Conservation (phyloP, 2,113 vertebrate genomes). For the Hiodon tergisus region DNA sequence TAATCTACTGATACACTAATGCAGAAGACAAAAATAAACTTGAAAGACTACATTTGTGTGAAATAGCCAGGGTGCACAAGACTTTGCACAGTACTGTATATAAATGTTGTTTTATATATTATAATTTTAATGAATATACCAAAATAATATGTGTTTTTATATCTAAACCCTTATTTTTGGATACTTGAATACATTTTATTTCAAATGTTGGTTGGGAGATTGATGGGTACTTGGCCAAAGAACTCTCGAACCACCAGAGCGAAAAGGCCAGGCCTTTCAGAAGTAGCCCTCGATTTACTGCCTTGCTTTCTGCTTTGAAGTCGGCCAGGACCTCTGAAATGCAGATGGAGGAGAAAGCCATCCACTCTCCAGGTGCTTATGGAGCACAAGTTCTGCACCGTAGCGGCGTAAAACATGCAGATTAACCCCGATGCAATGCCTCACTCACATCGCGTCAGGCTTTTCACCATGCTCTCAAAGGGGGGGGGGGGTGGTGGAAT, state of each 20-base stretch:
- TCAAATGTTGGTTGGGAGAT: too few relatives aligned
- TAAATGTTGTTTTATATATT: too few relatives aligned
- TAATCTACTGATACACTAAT: too few relatives aligned
- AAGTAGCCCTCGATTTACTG: conserved; percentile 44
- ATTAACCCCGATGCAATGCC: conserved; percentile 16
- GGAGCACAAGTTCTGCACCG: conserved; percentile 28
- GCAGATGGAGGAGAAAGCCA: conserved; percentile 38
- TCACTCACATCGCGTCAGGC: conserved; percentile 8
- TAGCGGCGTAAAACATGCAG: conserved; percentile 27
- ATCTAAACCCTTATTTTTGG: too few relatives aligned
- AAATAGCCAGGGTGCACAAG: too few relatives aligned
- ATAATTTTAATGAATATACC: too few relatives aligned
- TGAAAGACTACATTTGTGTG: too few relatives aligned
- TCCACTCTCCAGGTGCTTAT: conserved; percentile 17
- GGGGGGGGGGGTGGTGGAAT: neutral
- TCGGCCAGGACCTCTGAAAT: conserved; percentile 40
- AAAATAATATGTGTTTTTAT: too few relatives aligned
- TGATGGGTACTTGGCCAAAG: too few relatives aligned
- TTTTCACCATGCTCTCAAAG: conserved; percentile 9
- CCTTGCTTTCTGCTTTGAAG: conserved; percentile 41
- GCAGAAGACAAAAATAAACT: too few relatives aligned
- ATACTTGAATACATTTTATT: too few relatives aligned
- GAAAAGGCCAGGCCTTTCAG: conserved; percentile 25
- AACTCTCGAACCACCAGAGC: neutral
- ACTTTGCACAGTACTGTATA: too few relatives aligned